Conservation (phyloP, 2,797 vertebrate species). For the Nothura maculosa region DNA sequence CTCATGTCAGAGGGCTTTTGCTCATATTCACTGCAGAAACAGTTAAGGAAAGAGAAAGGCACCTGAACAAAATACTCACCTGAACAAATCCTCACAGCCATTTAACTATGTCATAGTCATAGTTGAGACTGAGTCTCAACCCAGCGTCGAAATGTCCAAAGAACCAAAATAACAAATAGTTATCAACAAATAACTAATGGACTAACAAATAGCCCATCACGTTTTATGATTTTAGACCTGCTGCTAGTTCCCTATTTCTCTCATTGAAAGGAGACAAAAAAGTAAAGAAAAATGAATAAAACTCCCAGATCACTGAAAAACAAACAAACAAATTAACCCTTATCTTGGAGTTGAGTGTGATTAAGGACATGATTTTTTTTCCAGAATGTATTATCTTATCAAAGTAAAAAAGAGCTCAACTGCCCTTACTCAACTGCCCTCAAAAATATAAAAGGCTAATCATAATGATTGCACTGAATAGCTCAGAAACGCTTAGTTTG, state of each 20-base stretch:
- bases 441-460: constrained; percentile 55
- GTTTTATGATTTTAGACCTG: not conserved
- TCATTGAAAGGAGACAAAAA: constrained; percentile 28
- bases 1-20: not conserved
- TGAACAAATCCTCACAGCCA: too few species aligned
- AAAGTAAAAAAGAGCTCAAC: constrained; percentile 4
- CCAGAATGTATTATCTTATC: constrained; percentile 14
- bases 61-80: not conserved
- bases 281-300: constrained; percentile 20
- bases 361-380: not conserved
- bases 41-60: not conserved
- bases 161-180: not conserved
- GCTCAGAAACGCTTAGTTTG: not conserved
- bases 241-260: constrained; percentile 28
- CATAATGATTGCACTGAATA: constrained; percentile 29
- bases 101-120: not conserved
- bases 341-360: not conserved
- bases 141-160: not conserved
- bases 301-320: constrained; percentile 27
- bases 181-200: too few species aligned
- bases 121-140: not conserved
- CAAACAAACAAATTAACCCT: not conserved
- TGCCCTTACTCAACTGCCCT: constrained; percentile 1
- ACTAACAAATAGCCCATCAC: not conserved
- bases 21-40: not conserved